phyloP scores from a whole-genome alignment of 2,888 invertebrate genomes.

The Anagyrus pseudococci region DNA sequence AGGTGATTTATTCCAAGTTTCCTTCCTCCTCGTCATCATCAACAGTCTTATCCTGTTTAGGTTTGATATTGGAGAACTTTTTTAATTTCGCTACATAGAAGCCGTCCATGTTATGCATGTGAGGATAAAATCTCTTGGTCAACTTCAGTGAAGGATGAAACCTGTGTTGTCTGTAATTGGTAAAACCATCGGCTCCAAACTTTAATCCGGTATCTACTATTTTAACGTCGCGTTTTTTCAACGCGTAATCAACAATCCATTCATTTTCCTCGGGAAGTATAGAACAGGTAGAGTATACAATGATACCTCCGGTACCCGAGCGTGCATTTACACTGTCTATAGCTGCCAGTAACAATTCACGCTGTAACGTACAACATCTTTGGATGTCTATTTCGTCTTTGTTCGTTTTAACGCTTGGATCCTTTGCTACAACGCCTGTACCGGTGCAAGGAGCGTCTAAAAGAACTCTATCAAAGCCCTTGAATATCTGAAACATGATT shows the following conservation, averaged over 20 bases:
- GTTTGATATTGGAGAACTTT: conserved; percentile 87
- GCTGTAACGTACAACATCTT: conserved; percentile 90
- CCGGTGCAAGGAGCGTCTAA: conserved; percentile 99
- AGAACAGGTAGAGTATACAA: conserved; percentile 99
- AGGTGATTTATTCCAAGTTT: conserved; percentile 10
- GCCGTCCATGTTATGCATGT: conserved; percentile 98
- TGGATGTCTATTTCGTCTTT: conserved; percentile 91
- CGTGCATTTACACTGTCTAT: conserved; percentile 95
- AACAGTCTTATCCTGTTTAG: conserved; percentile 50
- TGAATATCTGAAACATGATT: conserved; percentile 69
- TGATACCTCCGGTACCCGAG: conserved; percentile 89
- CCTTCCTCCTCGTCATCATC: conserved; percentile 43
- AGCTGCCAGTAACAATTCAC: conserved; percentile 91
- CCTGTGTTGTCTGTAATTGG: conserved; percentile 82
- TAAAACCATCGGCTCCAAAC: conserved; percentile 95
- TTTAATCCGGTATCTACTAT: conserved; percentile 91
- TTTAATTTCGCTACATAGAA: conserved; percentile 98
- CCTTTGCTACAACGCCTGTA: conserved; percentile 97
- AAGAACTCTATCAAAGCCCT: conserved; percentile 93
- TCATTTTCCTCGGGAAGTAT: conserved; percentile 95
- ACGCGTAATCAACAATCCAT: conserved; percentile 92
- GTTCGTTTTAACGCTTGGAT: conserved; percentile 92
- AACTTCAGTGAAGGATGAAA: conserved; percentile 91
- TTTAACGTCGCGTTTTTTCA: conserved; percentile 92
- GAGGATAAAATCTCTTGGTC: conserved; percentile 93